phyloP scores from a whole-genome alignment of 2,797 vertebrate species.

The Champsocephalus esox region DNA sequence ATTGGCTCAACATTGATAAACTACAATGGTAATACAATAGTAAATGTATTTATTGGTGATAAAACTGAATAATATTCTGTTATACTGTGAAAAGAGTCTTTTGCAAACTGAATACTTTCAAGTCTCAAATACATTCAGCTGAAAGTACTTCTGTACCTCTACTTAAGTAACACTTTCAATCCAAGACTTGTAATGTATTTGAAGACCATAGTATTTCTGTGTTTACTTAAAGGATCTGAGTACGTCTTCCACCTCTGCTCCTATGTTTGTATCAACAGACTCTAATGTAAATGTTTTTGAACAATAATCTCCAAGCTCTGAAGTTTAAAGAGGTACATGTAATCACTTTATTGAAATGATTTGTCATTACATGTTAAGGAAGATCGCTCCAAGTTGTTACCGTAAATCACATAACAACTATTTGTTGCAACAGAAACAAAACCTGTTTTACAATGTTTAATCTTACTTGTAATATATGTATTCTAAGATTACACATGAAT shows the following conservation, averaged over 20 bases:
- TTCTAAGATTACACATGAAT: conserved; percentile 49
- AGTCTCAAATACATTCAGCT: too few species aligned
- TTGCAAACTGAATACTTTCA: too few species aligned
- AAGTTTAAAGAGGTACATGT: conserved; percentile 53
- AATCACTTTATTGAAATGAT: conserved; percentile 70
- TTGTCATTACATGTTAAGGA: conserved; percentile 66
- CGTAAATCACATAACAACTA: conserved; percentile 42
- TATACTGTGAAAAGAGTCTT: too few species aligned
- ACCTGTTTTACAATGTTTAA: conserved; percentile 44
- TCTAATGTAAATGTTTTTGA: not conserved
- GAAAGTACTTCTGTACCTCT: too few species aligned
- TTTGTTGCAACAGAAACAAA: conserved; percentile 43
- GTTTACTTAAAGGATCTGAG: too few species aligned
- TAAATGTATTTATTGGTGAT: too few species aligned
- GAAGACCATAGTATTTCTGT: too few species aligned
- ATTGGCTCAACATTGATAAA: too few species aligned
- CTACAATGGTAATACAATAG: too few species aligned
- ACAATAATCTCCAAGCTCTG: conserved; percentile 15
- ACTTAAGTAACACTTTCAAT: too few species aligned
- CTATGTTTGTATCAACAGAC: not conserved
- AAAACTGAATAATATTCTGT: too few species aligned
- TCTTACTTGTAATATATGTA: conserved; percentile 43
- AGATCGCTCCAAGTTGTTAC: conserved; percentile 51
- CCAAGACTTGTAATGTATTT: too few species aligned
- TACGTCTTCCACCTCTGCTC: not conserved